Evolutionary conservation across 2,888 invertebrate genomes (phyloP).

Genomic region (Lamellibrachia columna): DNA sequence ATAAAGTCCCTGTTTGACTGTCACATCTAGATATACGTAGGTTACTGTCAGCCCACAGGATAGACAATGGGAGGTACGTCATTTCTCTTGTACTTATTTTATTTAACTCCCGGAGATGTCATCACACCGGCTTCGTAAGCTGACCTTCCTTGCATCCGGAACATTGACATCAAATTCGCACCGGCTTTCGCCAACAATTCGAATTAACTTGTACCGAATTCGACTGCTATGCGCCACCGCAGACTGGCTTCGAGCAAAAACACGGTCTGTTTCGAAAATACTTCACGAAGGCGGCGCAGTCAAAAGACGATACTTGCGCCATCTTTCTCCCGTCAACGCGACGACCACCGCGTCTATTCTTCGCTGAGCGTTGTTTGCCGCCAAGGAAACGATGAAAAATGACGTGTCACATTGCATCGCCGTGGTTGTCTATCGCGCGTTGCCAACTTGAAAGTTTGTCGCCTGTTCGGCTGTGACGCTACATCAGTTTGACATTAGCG

Average conservation of each 20-base stretch:
- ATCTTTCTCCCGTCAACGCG: not conserved
- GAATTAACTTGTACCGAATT: not conserved
- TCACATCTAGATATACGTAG: not conserved
- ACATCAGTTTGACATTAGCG: constrained; percentile 6
- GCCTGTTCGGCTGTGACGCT: not conserved
- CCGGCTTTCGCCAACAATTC: not conserved
- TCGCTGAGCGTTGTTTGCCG: not conserved
- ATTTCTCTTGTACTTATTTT: not conserved
- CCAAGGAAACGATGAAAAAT: not conserved
- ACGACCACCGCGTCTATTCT: not conserved
- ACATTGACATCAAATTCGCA: not conserved
- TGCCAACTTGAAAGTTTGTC: constrained; percentile 16
- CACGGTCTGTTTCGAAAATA: not conserved
- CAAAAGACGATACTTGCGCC: not conserved
- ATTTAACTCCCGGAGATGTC: too few species aligned
- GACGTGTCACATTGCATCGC: not conserved
- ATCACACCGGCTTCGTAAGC: too few species aligned
- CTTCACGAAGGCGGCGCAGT: not conserved
- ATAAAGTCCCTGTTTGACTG: too few species aligned
- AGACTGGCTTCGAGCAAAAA: not conserved
- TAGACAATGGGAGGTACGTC: not conserved
- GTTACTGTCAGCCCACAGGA: not conserved
- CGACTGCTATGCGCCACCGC: not conserved
- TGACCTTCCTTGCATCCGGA: not conserved
- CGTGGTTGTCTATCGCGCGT: not conserved